Evolutionary conservation across 1,140 invertebrate genomes (phyloP), one percentile per base, ranked within the genome.

Genomic region (Galleria mellonella): DNA sequence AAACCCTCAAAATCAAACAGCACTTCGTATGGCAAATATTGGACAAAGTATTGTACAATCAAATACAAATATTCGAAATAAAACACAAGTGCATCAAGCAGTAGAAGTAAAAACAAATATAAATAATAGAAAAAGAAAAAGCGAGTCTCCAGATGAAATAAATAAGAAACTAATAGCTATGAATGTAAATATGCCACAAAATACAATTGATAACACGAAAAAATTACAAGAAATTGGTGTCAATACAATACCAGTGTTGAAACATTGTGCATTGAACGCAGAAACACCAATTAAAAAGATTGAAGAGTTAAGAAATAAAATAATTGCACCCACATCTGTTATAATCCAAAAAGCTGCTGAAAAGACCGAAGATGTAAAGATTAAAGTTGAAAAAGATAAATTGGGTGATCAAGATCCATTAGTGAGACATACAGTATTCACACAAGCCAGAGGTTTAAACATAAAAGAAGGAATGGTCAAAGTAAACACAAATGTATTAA

Each of bases 341-440:
- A 36, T 10, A 35, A 29, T 3, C 17, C 2, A 13, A 32, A 29
- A 3, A 29, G 17, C 10, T 36, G 15, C 23, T 32, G 23, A 31
- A 7, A 45, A 29, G 30, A 9, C 37, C 10, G 15, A 45, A 14
- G 17, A 37, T 17, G 14, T 38, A 30, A 43, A 27, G 28, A 17
- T 9, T 15, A 41, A 41, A 30, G n/a, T 33, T 10, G 28, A 42
- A 52, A 32, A 13, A 15, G 32, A 32, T 40, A 9, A 23, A 23
- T 6, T 7, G 9, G 44, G 33, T 12, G 75, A 75, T 10, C 72
- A 69, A 55, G 79, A 83, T 10, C 81, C 79, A 50, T 55, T 77
- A 37, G 45, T 82, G n/a, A 69, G 79, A 56, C 79, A 81, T 29
- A 84, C 79, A 9, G 73, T 84, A n/a, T 84, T 55, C 32, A 68